Base-by-base conservation (phyloP, 2,888 invertebrate genomes). In the Aplocera efformata region DNA sequence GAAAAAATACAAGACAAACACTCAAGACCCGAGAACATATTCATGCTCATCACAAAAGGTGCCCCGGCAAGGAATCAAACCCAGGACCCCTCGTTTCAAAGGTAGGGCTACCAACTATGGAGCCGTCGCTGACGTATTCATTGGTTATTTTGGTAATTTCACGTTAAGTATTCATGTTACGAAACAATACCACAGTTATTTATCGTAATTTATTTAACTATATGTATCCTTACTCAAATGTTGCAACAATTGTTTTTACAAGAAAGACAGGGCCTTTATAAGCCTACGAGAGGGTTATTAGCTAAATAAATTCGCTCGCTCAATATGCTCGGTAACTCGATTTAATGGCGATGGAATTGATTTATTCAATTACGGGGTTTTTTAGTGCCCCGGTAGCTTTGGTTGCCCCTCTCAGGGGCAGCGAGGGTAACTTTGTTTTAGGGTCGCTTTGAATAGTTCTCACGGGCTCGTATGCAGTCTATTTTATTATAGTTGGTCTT, bases 281-380 rank as follows among this genome's bases (percentile, higher is more conserved):
- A 63, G 63, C 58, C 65, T 62, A 68, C 58, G 65, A 53, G 63
- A 72, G 80, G 79, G 75, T 79, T 86, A 86, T 88, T 86, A 88
- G 84, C 78, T 85, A 85, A 88, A 86, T 86, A 86, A 85, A 88
- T 86, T 86, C 85, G 85, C 81, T 77, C 85, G 71, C 79, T 77
- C 88, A 88, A 88, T 88, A 88, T 86, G 86, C 84, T 85, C 75
- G 66, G 85, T 88, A 88, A 88, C 85, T 86, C 82, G 86, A 88
- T 88, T 88, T 86, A 88, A 88, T 88, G 81, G 85, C 80, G 79
- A 84, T 85, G 79, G 86, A 85, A 88, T 86, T 85, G 86, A 88
- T 85, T 88, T 86, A 88, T 86, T 88, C 88, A 86, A 86, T 88
- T 88, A 88, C 71, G 79, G 78, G 84, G 84, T 86, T 86, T 88